Evolutionary conservation across 1,140 invertebrate species (phyloP).

Genomic region (Manduca sexta): DNA sequence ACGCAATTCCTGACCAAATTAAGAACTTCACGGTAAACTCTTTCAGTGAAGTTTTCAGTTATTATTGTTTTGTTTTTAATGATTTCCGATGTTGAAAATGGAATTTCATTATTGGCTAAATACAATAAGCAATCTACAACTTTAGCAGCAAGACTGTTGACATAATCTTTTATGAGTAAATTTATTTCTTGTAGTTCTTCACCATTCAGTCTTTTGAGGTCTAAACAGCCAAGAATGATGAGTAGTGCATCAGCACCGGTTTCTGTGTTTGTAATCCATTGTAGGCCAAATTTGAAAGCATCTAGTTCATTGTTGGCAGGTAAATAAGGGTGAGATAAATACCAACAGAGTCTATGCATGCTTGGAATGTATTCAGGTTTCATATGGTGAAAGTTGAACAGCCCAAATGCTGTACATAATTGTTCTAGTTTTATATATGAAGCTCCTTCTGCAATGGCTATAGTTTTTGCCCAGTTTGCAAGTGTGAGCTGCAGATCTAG

Average conservation of each 20-base stretch:
- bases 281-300: slow-evolving; percentile 52
- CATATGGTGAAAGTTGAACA: slow-evolving; percentile 50
- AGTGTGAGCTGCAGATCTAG: slow-evolving; percentile 38
- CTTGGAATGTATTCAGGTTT: slow-evolving; percentile 40
- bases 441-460: slow-evolving; percentile 42
- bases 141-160: slow-evolving; percentile 43
- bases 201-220: slow-evolving; percentile 32
- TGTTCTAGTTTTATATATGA: slow-evolving; percentile 41
- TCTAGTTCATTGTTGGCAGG: slow-evolving; percentile 42
- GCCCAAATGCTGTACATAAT: slow-evolving; percentile 33
- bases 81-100: slow-evolving; percentile 20
- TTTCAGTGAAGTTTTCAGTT: slow-evolving; percentile 42
- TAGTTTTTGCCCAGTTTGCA: slow-evolving; percentile 46
- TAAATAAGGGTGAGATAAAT: slow-evolving; percentile 56
- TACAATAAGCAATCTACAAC: slow-evolving; percentile 43
- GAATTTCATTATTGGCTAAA: slow-evolving; percentile 12
- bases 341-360: slow-evolving; percentile 51
- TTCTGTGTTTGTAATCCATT: slow-evolving; percentile 44
- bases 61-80: slow-evolving; percentile 21
- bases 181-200: slow-evolving; percentile 37
- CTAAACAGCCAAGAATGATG: slow-evolving; percentile 50
- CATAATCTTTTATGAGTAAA: slow-evolving; percentile 25
- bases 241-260: slow-evolving; percentile 45
- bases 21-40: slow-evolving; percentile 46
- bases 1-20: slow-evolving; percentile 40